Evolutionary conservation across 2,113 vertebrate genomes (phyloP).

Genomic region (Paramormyrops kingsleyae): DNA sequence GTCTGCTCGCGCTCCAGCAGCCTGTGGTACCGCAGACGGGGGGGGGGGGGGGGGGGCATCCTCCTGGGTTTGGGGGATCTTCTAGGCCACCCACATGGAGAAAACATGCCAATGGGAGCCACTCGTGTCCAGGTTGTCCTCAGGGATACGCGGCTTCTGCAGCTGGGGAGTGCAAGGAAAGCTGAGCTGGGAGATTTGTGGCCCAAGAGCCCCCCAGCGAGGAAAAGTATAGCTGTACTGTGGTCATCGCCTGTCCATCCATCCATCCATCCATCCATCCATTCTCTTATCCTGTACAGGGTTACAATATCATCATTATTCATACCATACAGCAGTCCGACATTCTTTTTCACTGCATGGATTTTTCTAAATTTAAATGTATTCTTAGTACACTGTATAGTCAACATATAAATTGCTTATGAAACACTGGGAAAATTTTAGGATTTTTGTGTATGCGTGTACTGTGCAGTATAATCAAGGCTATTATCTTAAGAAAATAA

Average conservation of each 20-base stretch:
- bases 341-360: not conserved
- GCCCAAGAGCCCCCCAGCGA: not conserved
- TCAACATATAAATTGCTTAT: not conserved
- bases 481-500: not conserved
- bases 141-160: not conserved
- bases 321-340: not conserved
- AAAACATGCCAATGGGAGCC: not conserved
- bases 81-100: not conserved
- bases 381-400: not conserved
- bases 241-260: not conserved
- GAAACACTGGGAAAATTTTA: not conserved
- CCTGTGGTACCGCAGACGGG: not conserved
- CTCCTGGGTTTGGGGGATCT: not conserved
- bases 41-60: not conserved
- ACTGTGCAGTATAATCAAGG: not conserved
- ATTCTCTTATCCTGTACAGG: not conserved
- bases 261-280: not conserved
- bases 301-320: not conserved
- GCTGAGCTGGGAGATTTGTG: not conserved
- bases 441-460: not conserved
- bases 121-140: not conserved
- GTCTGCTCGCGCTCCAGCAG: not conserved
- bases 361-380: not conserved
- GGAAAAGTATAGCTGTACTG: not conserved
- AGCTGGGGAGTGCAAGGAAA: not conserved